Base-by-base conservation (phyloP, 2,797 vertebrate species). In the Calcarius lapponicus region DNA sequence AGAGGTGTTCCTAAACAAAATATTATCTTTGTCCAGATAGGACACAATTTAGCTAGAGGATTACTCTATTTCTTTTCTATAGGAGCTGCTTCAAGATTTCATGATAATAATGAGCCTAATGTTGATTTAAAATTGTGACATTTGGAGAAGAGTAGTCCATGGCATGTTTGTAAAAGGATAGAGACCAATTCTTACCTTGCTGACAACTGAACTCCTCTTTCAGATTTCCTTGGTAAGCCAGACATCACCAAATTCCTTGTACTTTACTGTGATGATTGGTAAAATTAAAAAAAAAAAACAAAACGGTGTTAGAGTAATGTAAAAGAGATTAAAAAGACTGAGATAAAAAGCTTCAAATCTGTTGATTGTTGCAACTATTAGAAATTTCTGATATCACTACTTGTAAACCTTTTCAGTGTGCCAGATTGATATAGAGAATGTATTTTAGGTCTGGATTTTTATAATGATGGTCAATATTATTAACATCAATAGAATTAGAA, bases 281-380 rank as follows among this genome's bases (percentile, higher is more conserved):
- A 60, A 28, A 60, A 64, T 31, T 13, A 58, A 18, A 2, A n/a
- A 20, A 31, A 31, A 21, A 32, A 48, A 18, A 36, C 36, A 15
- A 9, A 20, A 16, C 38, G 17, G 10, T 13, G 2, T 17, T 64
- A 34, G 0, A 0, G 0, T 36, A 73, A 67, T 7, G 3, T 48
- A 36, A 90, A 66, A 43, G 9, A 43, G 7, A 70, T 60, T 43
- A 66, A 73, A 82, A 81, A 5, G 8, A 0, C n/a, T 72, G 24
- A 86, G 10, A 71, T 38, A 16, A 80, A 69, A 50, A 43, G 5
- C 8, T 62, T 70, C 9, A 73, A 75, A 58, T 61, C 25, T 8
- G 1, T 72, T 69, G 2, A 17, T 47, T 34, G 0, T 11, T 74
- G 4, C 36, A 38, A 29, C 5, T 75, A 10, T 31, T 60, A 70